These are phyloP conservation scores for Drosophila carrolli DNA, from an alignment of 1,140 invertebrate species.

Conservation along the genomic window DNA sequence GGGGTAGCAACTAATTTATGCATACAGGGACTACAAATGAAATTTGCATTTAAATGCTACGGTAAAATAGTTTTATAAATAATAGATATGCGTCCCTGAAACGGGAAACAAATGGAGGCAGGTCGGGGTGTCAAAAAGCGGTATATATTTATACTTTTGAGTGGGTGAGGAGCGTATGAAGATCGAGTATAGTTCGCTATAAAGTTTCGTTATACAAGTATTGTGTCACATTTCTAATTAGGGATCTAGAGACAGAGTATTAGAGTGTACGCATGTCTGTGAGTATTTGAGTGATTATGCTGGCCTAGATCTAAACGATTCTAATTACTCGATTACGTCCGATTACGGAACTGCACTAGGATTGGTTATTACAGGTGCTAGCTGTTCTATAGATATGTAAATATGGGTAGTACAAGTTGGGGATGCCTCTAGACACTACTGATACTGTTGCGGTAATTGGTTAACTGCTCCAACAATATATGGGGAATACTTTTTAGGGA, in stretches of 20 bases:
- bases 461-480: constrained; percentile 47
- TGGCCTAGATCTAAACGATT: constrained; percentile 37
- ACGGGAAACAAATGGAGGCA: constrained; percentile 19
- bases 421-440: constrained; percentile 42
- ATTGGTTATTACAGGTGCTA: constrained; percentile 37
- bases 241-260: constrained; percentile 30
- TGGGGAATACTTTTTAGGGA: constrained; percentile 21
- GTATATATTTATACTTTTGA: constrained; percentile 5
- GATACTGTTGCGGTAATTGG: constrained; percentile 46
- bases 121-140: constrained; percentile 26
- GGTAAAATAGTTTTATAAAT: constrained; percentile 76
- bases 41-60: constrained; percentile 79
- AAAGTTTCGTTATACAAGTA: constrained; percentile 28
- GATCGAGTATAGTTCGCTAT: constrained; percentile 42
- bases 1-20: constrained; percentile 68
- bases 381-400: constrained; percentile 35
- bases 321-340: constrained; percentile 36
- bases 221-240: constrained; percentile 30
- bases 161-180: constrained; percentile 20
- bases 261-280: constrained; percentile 14
- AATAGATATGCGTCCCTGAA: constrained; percentile 56
- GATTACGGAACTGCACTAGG: constrained; percentile 18
- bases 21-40: constrained; percentile 70
- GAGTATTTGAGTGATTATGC: constrained; percentile 39
- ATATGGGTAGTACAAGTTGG: constrained; percentile 13